Base-by-base conservation (phyloP, 2,888 invertebrate species). In the Gasteruption jaculator region DNA sequence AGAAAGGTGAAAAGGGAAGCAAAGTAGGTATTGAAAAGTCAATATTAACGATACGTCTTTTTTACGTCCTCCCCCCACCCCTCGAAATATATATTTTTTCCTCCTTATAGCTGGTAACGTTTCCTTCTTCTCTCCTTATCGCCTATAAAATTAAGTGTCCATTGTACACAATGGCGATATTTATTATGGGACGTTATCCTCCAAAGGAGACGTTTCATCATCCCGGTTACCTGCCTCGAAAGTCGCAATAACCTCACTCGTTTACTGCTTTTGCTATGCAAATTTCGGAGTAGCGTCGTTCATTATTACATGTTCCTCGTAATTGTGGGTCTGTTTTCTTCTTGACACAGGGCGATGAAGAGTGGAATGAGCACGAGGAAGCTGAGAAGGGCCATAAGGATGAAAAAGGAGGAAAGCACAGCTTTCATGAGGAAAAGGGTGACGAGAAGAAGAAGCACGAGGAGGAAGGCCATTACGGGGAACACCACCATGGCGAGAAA, bases 351-450 rank as follows among this genome's bases (percentile, higher is more conserved):
- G 61, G 58, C 11, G 63, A 65, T 46, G 56, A 63, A 73, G 75
- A 79, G 2, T 68, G 75, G 46, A 82, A 84, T 61, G 75, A 81
- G 48, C 77, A 79, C 52, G 76, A 79, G 43, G 80, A 82, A 58
- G 78, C 76, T 2, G 73, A 77, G 38, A 80, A 81, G 53, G 85
- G 85, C 0, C 80, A 84, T 55, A 82, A 82, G 57, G 81, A 84
- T 54, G 81, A 82, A 48, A 82, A 82, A 55, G 75, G 76, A 29
- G 81, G 83, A 54, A 73, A 77, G 20, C 78, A 79, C 14, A 77
- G 79, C 50, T 84, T 81, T 63, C 73, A 77, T 19, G 83, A 85
- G 63, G 73, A 78, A 48, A 79, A 79, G 0, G 82, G 81, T 1
- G 71, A 79, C 50, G 76, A 81, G 49, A 77, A 81, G 47, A 71